Evolutionary conservation across 2,888 invertebrate species (phyloP).

Genomic region (Thymelicus lineola): DNA sequence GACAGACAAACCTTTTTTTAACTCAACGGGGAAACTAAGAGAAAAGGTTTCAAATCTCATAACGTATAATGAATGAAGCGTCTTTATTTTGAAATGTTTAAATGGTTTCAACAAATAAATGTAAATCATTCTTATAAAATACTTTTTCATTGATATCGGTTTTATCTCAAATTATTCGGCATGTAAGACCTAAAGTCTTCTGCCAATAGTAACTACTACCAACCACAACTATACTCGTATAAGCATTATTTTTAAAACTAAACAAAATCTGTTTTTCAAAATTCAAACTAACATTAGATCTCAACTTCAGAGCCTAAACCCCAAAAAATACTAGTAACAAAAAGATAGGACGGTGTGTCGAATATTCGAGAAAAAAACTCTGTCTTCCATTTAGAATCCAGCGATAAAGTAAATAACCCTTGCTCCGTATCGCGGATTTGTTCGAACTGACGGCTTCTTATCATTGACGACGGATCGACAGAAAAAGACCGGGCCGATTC

Average conservation of each 20-base stretch:
- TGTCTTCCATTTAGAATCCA: constrained; percentile 29
- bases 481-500: constrained; percentile 14
- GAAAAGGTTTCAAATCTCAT: neutral
- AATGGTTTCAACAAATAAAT: neutral
- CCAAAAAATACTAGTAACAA: neutral
- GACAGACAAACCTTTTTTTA: constrained; percentile 25
- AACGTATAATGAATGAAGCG: neutral
- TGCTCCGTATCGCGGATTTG: constrained; percentile 15
- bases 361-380: constrained; percentile 16
- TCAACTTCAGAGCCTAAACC: no score
- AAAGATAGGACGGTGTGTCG: neutral
- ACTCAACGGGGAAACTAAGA: constrained; percentile 1
- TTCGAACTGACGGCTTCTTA: constrained; percentile 21
- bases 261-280: no score
- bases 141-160: no score
- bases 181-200: no score
- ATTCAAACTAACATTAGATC: no score
- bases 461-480: constrained; percentile 20
- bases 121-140: no score
- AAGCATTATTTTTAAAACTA: no score
- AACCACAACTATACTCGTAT: no score
- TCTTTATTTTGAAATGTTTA: neutral
- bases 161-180: no score
- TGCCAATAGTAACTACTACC: no score
- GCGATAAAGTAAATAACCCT: constrained; percentile 29